A percentile compares a stretch with the other conserved stretches of the same genome.
Conservation (phyloP, 2,113 vertebrate genomes). For the Colossoma macropomum region DNA sequence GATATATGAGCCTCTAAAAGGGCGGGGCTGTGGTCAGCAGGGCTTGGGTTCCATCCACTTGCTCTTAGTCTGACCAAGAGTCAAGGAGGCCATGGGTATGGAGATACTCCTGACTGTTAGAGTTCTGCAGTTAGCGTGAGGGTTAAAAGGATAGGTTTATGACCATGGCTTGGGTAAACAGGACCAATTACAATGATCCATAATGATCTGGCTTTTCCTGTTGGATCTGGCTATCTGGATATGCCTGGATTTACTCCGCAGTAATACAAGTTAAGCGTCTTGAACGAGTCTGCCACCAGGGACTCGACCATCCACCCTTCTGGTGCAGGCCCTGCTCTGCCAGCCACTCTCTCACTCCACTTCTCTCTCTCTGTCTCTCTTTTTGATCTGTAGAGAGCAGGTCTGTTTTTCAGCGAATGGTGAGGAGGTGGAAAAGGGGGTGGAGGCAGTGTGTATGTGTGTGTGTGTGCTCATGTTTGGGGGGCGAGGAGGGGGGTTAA, state of each 20-base stretch:
- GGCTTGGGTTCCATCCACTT: constrained; percentile 52
- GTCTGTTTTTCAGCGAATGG: constrained; percentile 48
- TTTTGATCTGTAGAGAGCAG: constrained; percentile 56
- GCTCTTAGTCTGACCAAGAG: constrained; percentile 15
- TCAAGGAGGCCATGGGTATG: not conserved
- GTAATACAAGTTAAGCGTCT: constrained; percentile 39
- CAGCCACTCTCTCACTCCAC: not conserved
- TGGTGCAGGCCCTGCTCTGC: constrained; percentile 10
- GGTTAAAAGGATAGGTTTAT: not conserved
- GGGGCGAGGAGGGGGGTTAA: constrained; percentile 45
- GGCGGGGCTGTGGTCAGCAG: constrained; percentile 19
- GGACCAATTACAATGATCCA: constrained; percentile 16
- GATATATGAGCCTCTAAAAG: constrained; percentile 44
- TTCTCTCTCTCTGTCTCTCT: not conserved
- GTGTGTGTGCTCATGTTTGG: constrained; percentile 43
- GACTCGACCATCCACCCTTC: constrained; percentile 35
- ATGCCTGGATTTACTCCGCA: constrained; percentile 21
- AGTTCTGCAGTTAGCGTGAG: not conserved
- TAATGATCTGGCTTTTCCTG: constrained; percentile 37
- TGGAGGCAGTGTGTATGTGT: constrained; percentile 30
- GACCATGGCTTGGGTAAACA: not conserved
- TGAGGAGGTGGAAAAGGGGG: constrained; percentile 26
- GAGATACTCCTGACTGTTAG: constrained; percentile 4
- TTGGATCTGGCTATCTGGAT: constrained; percentile 8
- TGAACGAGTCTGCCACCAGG: constrained; percentile 32